Evolutionary conservation across 2,888 invertebrate genomes (phyloP), one percentile per base, ranked within the genome.

Genomic region (Athalia rosae): DNA sequence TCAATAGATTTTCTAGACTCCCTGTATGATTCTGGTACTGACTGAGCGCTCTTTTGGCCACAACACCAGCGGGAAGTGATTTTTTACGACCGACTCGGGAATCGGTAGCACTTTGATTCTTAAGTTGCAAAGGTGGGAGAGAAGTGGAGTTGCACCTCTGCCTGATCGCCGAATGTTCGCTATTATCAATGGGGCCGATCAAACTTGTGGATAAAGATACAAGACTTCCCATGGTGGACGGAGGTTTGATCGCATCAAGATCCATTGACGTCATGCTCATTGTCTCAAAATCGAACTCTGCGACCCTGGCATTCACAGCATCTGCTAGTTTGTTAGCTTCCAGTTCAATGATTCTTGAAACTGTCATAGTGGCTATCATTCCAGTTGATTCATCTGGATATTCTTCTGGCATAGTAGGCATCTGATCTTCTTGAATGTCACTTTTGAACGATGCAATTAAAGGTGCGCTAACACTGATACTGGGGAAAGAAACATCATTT

Each of bases 401-500:
- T 4, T 13, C 28, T 28, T 28, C 84, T 81, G 79, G 89, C n/a
- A 77, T 59, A 47, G 63, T 50, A 59, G 77, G 13, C 62, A 67
- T 56, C 79, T 61, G 80, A 77, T 80, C 76, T 69, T 77, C 79
- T 2, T 88, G 90, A 3, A 90, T 88, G 82, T 94, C 94, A 83
- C 94, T 94, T 77, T 92, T 92, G 79, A 95, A 92, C 0, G 95
- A 95, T 0, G 93, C 92, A 3, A 94, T 92, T 84, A 94, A 91
- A 0, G 95, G 96, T 0, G 94, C 94, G 53, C 95, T 94, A 50
- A 95, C 93, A 82, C 95, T 95, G 76, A 96, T 93, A 71, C 95
- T 96, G 0, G 96, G 96, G 88, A 96, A 96, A 0, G 96, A 95
- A 50, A 95, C 91, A 86, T 95, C 95, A 87, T 95, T 95, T 0